phyloP scores from a whole-genome alignment of 1,140 invertebrate genomes.

The Aleiodes sp. region DNA sequence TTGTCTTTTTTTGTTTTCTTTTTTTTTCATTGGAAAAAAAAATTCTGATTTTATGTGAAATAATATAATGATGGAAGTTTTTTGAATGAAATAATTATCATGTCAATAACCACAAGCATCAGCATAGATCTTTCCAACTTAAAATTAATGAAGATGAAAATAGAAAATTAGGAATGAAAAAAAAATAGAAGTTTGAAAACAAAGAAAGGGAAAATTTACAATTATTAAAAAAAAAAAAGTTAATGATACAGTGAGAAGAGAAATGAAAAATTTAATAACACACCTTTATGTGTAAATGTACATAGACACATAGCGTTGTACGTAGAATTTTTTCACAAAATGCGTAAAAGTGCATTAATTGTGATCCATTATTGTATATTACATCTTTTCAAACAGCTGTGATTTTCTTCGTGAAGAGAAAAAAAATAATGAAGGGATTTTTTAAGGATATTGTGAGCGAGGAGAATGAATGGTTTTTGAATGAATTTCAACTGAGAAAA shows the following conservation, averaged over 20 bases:
- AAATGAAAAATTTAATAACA: constrained; percentile 1
- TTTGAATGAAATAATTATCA: too few relatives aligned
- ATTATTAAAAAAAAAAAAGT: background rate
- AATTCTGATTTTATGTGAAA: too few relatives aligned
- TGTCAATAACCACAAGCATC: too few relatives aligned
- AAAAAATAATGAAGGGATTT: background rate
- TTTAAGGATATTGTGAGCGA: background rate
- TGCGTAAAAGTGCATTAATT: constrained; percentile 38
- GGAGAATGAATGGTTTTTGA: background rate
- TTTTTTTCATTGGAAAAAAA: too few relatives aligned
- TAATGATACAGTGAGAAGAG: background rate
- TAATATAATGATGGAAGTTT: too few relatives aligned
- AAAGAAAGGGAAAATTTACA: background rate
- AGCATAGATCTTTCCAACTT: too few relatives aligned
- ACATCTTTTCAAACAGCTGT: constrained; percentile 52
- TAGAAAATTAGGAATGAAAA: too few relatives aligned
- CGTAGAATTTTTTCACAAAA: constrained; percentile 39
- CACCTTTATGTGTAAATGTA: constrained; percentile 47
- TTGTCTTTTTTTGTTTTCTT: constrained; percentile 6
- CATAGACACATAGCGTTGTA: constrained; percentile 47
- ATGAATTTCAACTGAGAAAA: background rate
- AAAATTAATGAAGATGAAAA: too few relatives aligned
- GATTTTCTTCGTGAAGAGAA: constrained; percentile 39
- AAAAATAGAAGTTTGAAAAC: too few relatives aligned
- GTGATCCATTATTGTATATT: constrained; percentile 48